These are phyloP conservation scores for Lithophane ornitopus DNA, from an alignment of 2,888 invertebrate species.

Conservation along the genomic window DNA sequence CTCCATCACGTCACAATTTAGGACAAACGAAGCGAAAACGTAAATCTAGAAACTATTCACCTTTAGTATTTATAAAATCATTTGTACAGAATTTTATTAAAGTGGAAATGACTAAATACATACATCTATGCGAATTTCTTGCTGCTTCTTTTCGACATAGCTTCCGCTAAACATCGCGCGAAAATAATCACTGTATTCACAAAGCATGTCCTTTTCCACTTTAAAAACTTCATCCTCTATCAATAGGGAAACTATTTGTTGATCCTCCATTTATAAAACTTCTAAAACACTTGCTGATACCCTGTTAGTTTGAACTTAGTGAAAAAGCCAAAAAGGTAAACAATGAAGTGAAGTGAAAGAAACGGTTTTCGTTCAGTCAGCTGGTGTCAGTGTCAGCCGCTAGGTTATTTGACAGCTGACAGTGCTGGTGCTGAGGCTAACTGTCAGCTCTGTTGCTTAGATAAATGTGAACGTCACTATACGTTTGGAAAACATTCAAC, in stretches of 20 bases:
- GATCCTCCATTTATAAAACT: slow-evolving; percentile 59
- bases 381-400: too few relatives aligned
- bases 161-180: slow-evolving; percentile 87
- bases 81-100: background rate
- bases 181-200: slow-evolving; percentile 86
- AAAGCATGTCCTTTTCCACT: slow-evolving; percentile 78
- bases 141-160: slow-evolving; percentile 81
- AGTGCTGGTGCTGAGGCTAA: too few relatives aligned
- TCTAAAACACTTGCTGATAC: background rate
- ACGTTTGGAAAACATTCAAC: too few relatives aligned
- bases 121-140: slow-evolving; percentile 83
- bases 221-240: slow-evolving; percentile 78
- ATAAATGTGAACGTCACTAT: too few relatives aligned
- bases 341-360: background rate
- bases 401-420: too few relatives aligned
- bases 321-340: slow-evolving; percentile 4
- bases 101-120: slow-evolving; percentile 56
- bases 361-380: too few relatives aligned
- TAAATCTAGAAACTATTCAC: background rate
- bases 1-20: background rate
- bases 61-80: background rate
- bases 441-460: too few relatives aligned
- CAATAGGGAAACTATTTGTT: slow-evolving; percentile 75
- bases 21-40: background rate
- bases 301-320: background rate